Conservation (phyloP, 2,888 invertebrate genomes). For the Himalopsyche japonica region DNA sequence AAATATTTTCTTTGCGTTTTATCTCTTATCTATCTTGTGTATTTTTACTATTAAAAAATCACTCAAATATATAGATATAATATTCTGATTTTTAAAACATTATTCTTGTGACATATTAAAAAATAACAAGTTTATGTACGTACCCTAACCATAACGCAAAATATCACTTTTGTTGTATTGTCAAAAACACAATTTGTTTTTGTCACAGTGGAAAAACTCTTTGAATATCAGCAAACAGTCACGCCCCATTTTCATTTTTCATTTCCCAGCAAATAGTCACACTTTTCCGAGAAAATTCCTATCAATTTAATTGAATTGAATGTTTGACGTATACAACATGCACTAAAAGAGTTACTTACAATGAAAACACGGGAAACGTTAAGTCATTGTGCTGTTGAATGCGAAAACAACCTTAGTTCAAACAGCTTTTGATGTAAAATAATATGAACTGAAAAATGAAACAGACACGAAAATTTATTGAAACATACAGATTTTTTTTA, state of each 20-base stretch:
- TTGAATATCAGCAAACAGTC: conserved; percentile 17
- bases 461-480: too few relatives aligned
- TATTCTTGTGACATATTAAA: too few relatives aligned
- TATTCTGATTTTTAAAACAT: too few relatives aligned
- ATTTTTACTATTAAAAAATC: too few relatives aligned
- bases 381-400: background rate
- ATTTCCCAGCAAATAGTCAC: conserved; percentile 27
- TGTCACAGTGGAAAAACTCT: background rate
- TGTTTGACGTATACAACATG: background rate
- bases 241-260: conserved; percentile 25
- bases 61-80: too few relatives aligned
- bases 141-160: background rate
- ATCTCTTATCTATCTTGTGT: too few relatives aligned
- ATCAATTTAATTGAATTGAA: background rate
- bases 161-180: background rate
- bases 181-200: background rate
- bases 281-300: conserved; percentile 21
- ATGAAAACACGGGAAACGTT: background rate
- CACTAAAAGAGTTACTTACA: background rate
- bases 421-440: too few relatives aligned
- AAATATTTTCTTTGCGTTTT: too few relatives aligned
- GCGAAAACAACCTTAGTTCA: background rate
- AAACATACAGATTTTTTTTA: too few relatives aligned
- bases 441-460: too few relatives aligned
- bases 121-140: background rate